A percentile compares a stretch with the other conserved stretches of the same genome.
These are phyloP conservation scores for Sarcophaga subvicina DNA, from an alignment of 2,888 invertebrate genomes.

Conservation along the genomic window DNA sequence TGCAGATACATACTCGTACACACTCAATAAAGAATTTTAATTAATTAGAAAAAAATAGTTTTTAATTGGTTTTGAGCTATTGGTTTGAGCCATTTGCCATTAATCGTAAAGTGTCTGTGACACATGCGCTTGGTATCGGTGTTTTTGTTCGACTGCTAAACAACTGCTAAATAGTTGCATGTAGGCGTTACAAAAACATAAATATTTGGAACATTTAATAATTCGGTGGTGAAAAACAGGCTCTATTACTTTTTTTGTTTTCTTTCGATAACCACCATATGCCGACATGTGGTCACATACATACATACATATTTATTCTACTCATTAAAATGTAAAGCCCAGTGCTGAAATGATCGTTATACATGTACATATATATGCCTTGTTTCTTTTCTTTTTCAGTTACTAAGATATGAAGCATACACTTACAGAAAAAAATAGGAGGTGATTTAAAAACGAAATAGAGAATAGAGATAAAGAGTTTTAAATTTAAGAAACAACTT, in stretches of 20 bases:
- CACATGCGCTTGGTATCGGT: slow-evolving; percentile 9
- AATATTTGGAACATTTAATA: slow-evolving; percentile 65
- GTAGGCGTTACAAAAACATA: slow-evolving; percentile 65
- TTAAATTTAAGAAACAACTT: not conserved
- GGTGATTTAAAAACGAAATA: not conserved
- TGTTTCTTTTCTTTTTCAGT: slow-evolving; percentile 4
- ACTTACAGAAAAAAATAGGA: not conserved
- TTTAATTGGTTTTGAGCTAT: slow-evolving; percentile 51
- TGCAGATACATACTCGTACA: not conserved
- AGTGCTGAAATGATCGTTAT: not conserved
- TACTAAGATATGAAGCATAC: not conserved
- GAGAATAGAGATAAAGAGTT: too few relatives aligned
- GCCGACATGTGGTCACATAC: slow-evolving; percentile 40
- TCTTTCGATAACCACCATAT: slow-evolving; percentile 1
- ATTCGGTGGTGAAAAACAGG: slow-evolving; percentile 40
- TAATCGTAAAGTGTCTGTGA: slow-evolving; percentile 26
- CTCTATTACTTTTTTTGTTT: slow-evolving; percentile 12
- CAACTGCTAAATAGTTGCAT: slow-evolving; percentile 54
- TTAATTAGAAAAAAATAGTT: slow-evolving; percentile 51
- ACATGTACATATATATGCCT: slow-evolving; percentile 22
- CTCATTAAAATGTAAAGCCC: slow-evolving; percentile 42
- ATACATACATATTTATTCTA: not conserved
- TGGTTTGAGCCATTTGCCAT: slow-evolving; percentile 29
- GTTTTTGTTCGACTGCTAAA: slow-evolving; percentile 9
- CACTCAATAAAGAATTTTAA: slow-evolving; percentile 51